Percentiles rank a stretch among this genome's conserved stretches.
These are phyloP conservation scores for Bombus sylvicola DNA, from an alignment of 1,140 invertebrate genomes.

Conservation along the genomic window DNA sequence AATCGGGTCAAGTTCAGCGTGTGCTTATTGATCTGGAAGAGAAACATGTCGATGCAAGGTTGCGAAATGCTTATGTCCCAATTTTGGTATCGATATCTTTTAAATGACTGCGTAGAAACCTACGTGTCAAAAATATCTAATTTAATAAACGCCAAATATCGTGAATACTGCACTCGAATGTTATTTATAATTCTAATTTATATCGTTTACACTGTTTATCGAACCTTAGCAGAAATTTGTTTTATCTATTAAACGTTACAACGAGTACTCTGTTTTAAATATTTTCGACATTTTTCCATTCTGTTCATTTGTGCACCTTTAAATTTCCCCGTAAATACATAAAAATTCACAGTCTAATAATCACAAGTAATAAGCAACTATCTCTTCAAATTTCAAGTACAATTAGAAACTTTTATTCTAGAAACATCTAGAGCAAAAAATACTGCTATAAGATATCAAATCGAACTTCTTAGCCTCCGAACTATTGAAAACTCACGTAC, in stretches of 20 bases:
- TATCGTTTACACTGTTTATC: too few relatives aligned
- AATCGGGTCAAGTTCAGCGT: background rate
- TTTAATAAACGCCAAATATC: background rate
- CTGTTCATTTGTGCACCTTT: too few relatives aligned
- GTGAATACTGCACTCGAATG: background rate
- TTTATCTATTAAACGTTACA: too few relatives aligned
- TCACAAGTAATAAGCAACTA: background rate
- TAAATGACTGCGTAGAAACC: background rate
- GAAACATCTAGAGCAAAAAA: background rate
- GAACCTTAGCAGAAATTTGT: too few relatives aligned
- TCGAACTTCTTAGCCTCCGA: background rate
- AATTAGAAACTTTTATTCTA: background rate
- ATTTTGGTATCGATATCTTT: background rate
- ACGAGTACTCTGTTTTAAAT: too few relatives aligned
- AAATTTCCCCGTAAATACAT: too few relatives aligned
- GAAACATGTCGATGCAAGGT: background rate
- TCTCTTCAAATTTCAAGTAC: background rate
- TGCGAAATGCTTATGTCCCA: background rate
- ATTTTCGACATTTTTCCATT: too few relatives aligned
- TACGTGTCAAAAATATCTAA: background rate
- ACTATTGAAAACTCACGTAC: background rate
- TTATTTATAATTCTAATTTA: too few relatives aligned
- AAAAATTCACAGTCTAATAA: background rate
- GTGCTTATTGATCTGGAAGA: background rate
- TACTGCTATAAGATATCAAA: background rate